Conservation (phyloP, 2,888 invertebrate genomes). For the Philereme transversata region DNA sequence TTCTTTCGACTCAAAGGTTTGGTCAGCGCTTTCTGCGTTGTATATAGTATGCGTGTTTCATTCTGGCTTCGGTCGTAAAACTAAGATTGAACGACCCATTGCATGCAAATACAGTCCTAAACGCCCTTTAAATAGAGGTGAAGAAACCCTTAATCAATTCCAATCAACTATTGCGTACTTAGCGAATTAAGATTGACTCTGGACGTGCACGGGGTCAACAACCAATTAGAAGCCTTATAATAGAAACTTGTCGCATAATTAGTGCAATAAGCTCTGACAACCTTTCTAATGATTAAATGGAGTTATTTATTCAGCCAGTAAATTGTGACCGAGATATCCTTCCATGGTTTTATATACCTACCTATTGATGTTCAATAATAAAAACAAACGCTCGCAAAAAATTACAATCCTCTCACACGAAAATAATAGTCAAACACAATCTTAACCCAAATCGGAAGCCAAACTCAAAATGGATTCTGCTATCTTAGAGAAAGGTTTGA, state of each 20-base stretch:
- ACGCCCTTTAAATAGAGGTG: slow-evolving; percentile 35
- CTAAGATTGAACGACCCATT: slow-evolving; percentile 16
- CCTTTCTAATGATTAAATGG: slow-evolving; percentile 18
- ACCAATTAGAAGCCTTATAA: slow-evolving; percentile 59
- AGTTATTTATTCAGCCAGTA: slow-evolving; percentile 12
- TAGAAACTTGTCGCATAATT: slow-evolving; percentile 27
- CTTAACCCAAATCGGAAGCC: slow-evolving; percentile 15
- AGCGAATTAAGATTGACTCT: slow-evolving; percentile 64
- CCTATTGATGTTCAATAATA: not conserved
- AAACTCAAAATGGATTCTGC: slow-evolving; percentile 18
- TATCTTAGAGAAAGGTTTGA: slow-evolving; percentile 33
- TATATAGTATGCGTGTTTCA: not conserved
- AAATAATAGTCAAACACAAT: slow-evolving; percentile 9
- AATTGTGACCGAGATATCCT: not conserved
- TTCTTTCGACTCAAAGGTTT: no score
- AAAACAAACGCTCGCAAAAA: not conserved
- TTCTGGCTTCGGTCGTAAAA: not conserved
- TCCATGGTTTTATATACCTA: no score
- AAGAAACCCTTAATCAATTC: slow-evolving; percentile 53
- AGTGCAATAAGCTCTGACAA: slow-evolving; percentile 18
- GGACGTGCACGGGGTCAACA: slow-evolving; percentile 59
- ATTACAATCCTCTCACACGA: not conserved
- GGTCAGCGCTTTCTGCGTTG: not conserved
- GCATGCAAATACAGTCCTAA: slow-evolving; percentile 21
- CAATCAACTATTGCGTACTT: slow-evolving; percentile 53